Base-by-base conservation (phyloP, 2,113 vertebrate genomes). In the Grantiella picta region DNA sequence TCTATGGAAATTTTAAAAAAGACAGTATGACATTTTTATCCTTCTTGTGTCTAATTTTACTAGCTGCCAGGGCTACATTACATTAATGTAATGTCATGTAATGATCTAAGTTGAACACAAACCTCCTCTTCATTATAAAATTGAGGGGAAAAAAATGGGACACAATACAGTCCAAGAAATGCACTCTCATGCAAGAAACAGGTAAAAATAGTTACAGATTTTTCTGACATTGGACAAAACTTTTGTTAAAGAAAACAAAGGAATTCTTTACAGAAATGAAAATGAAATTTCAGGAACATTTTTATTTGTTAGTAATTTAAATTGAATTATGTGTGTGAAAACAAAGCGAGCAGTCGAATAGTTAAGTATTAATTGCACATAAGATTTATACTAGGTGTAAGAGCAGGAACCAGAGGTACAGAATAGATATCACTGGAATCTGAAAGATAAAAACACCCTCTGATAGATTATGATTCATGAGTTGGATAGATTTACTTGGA, bases 381-480 rank as follows among this genome's bases (percentile, higher is more conserved):
- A 65, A 77, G 59, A 70, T 78, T 94, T 83, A 68, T 40, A 52
- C 27, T 36, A 68, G 33, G 28, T 72, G 42, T 72, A 82, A 71
- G 21, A 75, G 20, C 76, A 94, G 28, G 69, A 94, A 79, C n/a
- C 45, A 90, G 59, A 90, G 50, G 19, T 29, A 68, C 18, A 69
- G 87, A 85, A 78, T 35, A 91, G 70, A 28, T 69, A 85, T 35
- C 57, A 25, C 3, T 38, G 68, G 57, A 79, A 94, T 82, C 36
- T 70, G 70, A 87, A 84, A 92, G 70, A 92, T 59, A 87, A 95
- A 94, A 96, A 71, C 36, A 53, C 16, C 15, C 22, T 85, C 63
- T 71, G 45, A 61, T 17, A 79, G 70, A 77, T 94, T 79, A 79
- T 85, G 84, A 95, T 91, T 94, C 90, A 82, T 65, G 53, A 82